Evolutionary conservation across 2,888 invertebrate genomes (phyloP), one percentile per base, ranked within the genome.

Genomic region (Dasysyrphus albostriatus): DNA sequence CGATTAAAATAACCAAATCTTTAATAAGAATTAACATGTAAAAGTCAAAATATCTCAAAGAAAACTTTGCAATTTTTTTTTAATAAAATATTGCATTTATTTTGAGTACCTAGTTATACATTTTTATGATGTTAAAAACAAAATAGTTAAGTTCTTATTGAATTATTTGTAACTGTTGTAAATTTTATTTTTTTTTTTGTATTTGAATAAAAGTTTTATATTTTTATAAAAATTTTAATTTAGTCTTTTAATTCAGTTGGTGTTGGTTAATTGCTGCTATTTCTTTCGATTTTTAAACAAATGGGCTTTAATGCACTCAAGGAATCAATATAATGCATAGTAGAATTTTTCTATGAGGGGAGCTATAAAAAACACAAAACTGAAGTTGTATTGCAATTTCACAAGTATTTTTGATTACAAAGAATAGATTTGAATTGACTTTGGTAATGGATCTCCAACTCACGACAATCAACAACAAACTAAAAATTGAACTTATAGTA

Each of bases 201-300:
- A 6, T 5, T 3, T 56, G 10, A 78, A 79, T 73, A 79, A 79
- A 79, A 67, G 12, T 72, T 63, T 65, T 24, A 29, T 56, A 73
- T 44, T 72, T 56, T 29, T 72, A n/a, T 44, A 34, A 19, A 56
- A 24, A 34, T 5, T 16, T 9, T 58, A 24, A 37, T 72, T 73
- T 73, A 5, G 42, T 56, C 42, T 70, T 29, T 70, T 44, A n/a
- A 32, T 56, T 56, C n/a, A 32, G n/a, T 32, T 56, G 12, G 1
- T 44, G 42, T 1, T 32, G 5, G 10, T 42, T 2, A 14, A 5
- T 12, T 39, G 24, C 32, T 6, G 32, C 7, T 32, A 6, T 32
- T 32, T 5, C 32, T 32, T 32, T 32, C 2, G 1, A 32, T 32
- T 32, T n/a, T n/a, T 2, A 24, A 24, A 24, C 2, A 32, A 32